Base-by-base conservation (phyloP, 2,113 vertebrate genomes). In the Sylvietta virens region DNA sequence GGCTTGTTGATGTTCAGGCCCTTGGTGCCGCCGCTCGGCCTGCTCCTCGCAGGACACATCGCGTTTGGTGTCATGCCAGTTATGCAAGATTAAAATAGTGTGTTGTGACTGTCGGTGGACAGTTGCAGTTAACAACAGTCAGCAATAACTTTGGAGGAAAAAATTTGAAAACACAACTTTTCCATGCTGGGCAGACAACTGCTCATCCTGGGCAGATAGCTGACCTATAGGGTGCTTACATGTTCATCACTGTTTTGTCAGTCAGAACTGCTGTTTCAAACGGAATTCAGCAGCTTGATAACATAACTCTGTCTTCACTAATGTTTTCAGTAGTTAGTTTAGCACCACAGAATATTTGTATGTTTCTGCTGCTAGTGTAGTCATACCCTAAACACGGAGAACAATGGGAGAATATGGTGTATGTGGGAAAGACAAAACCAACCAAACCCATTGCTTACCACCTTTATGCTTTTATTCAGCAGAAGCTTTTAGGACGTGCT, bases 21-120 rank as follows among this genome's bases (percentile, higher is more conserved):
- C 27, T 22, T 9, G 70, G 7, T n/a, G 42, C 50, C 4, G 65
- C 23, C 20, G 3, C 76, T 60, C 8, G 23, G 48, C 35, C 27
- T 30, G 42, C 15, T 19, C 7, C 27, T 15, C 40, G 15, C 28
- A 13, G 65, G 24, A 6, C 24, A 2, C 35, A 10, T 74, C 20
- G 5, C 3, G 0, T 48, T 58, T 28, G 40, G 33, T 66, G 3
- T 42, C n/a, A 5, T 0, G 10, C 15, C 58, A 18, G 0, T 54
- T 81, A 12, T 7, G 17, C 31, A 23, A 31, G 28, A 8, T 21
- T 67, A 17, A 73, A 88, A 22, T n/a, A 3, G 13, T 0, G 26
- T 23, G n/a, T 10, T 40, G 61, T 14, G 9, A 6, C 56, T 54
- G 0, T 28, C 33, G 2, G 2, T 42, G 40, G 48, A 27, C 28